Evolutionary conservation across 1,140 invertebrate species (phyloP).

Genomic region (Hetaerina americana): DNA sequence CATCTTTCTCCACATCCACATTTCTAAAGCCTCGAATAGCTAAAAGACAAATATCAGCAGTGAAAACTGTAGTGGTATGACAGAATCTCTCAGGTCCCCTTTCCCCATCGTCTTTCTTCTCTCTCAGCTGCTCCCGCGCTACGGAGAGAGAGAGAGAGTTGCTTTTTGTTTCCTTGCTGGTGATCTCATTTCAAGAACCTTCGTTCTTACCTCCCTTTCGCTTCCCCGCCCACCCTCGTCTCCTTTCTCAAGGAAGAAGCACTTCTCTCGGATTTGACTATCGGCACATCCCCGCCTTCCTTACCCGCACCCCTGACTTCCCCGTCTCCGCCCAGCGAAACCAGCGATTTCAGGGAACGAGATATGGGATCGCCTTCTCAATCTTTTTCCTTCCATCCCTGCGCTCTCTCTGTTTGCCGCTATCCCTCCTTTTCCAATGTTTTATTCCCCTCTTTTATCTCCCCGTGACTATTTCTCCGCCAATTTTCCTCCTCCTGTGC

Average conservation of each 20-base stretch:
- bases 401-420: background rate
- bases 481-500: no score
- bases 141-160: constrained; percentile 16
- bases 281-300: background rate
- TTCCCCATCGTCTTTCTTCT: background rate
- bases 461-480: no score
- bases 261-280: background rate
- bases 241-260: constrained; percentile 9
- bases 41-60: no score
- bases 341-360: background rate
- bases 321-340: no score
- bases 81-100: no score
- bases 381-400: background rate
- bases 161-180: constrained; percentile 20
- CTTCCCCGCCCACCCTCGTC: constrained; percentile 1
- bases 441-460: no score
- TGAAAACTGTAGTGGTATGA: no score
- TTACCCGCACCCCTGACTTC: no score
- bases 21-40: no score
- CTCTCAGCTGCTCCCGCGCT: background rate
- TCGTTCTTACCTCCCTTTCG: constrained; percentile 11
- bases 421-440: background rate
- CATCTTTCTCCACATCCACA: no score
- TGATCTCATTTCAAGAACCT: constrained; percentile 12
- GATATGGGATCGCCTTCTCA: background rate